Evolutionary conservation across 2,113 vertebrate species (phyloP), one percentile per base, ranked within the genome.

Genomic region (Elephantulus edwardii): DNA sequence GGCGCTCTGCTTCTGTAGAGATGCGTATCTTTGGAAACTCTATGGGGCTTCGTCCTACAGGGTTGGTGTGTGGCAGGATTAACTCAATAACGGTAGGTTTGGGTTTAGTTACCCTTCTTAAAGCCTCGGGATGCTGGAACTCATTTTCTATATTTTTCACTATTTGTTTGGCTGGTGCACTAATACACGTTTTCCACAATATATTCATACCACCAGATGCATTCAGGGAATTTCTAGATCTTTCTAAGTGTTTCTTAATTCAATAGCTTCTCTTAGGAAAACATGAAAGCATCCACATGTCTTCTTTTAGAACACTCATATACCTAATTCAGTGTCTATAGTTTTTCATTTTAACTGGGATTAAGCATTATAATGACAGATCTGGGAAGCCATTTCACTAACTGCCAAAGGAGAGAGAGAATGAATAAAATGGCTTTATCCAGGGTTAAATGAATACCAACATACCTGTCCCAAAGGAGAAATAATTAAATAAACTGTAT

Each of bases 401-500:
- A 95, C 84, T 95, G 54, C 28, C 82, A 85, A 76, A 79, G n/a
- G 3, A 54, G 35, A 80, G 38, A 86, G 26, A 79, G 68, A 83
- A 66, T 42, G 44, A n/a, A 70, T 44, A 38, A 88, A 84, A 75
- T 84, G 24, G 20, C 83, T 70, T 71, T 58, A 96, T 91, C 71
- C 89, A 92, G 52, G 87, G 92, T 91, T 78, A 88, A 93, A 90
- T 77, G 88, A 91, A 80, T 46, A 76, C 86, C 81, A 90, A 89
- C 78, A 89, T 68, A 85, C 24, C 66, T 91, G 71, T 22, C 83
- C 66, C 94, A 85, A 93, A 82, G 70, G 95, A 52, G 84, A 96
- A 95, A 92, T 86, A 94, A 96, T 94, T 95, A 95, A 95, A 96
- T 96, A 97, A 96, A 94, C 91, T 83, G 89, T 66, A 40, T 91